These are phyloP conservation scores for Metellina segmentata DNA, from an alignment of 2,888 invertebrate genomes.

Conservation along the genomic window DNA sequence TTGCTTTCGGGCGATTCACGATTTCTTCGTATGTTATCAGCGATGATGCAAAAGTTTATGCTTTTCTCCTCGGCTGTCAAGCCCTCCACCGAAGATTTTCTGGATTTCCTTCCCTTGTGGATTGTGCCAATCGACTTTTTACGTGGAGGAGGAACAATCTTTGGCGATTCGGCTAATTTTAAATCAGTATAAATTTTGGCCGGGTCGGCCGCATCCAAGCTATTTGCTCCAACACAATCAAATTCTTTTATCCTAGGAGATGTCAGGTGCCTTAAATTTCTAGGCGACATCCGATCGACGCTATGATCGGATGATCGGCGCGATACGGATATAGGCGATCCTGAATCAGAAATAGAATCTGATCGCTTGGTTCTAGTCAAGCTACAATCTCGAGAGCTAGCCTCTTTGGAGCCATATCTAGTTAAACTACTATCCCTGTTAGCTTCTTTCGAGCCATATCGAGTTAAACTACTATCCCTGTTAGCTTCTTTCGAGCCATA, in stretches of 20 bases:
- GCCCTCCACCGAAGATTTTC: constrained; percentile 60
- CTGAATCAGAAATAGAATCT: constrained; percentile 17
- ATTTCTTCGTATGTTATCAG: constrained; percentile 46
- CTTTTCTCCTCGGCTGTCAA: constrained; percentile 45
- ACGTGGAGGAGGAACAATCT: constrained; percentile 41
- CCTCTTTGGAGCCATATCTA: constrained; percentile 41
- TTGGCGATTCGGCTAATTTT: constrained; percentile 1
- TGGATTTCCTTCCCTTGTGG: constrained; percentile 38
- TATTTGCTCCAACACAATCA: neutral
- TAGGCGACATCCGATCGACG: constrained; percentile 30
- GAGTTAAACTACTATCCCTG: constrained; percentile 53
- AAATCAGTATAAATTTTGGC: neutral
- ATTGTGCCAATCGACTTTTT: constrained; percentile 57
- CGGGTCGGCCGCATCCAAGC: neutral
- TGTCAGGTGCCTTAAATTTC: constrained; percentile 13
- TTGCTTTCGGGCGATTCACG: constrained; percentile 7
- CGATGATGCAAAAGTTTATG: constrained; percentile 47
- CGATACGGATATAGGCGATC: constrained; percentile 44
- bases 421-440: constrained; percentile 48
- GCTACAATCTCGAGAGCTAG: constrained; percentile 42
- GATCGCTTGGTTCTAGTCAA: constrained; percentile 26
- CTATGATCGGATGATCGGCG: constrained; percentile 61
- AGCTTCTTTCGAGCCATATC: constrained; percentile 44
- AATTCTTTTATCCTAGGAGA: constrained; percentile 3
- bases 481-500: constrained; percentile 36